These are phyloP conservation scores for Campaea margaritaria DNA, from an alignment of 2,888 invertebrate species.

Conservation along the genomic window DNA sequence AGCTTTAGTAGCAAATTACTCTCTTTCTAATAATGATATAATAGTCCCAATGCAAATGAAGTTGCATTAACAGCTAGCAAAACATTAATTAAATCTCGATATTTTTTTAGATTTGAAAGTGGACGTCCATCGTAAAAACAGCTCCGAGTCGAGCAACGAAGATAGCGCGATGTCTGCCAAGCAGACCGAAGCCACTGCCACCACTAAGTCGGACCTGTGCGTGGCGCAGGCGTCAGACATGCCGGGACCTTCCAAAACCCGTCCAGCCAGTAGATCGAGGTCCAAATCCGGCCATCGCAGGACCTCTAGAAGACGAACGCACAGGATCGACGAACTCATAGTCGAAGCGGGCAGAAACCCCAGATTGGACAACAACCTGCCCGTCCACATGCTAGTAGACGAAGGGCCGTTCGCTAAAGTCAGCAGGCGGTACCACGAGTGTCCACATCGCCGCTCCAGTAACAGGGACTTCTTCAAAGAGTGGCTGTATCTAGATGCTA, in stretches of 20 bases:
- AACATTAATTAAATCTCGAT: not conserved
- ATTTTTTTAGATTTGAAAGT: constrained; percentile 92
- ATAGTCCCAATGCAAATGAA: too few relatives aligned
- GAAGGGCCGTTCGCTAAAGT: constrained; percentile 81
- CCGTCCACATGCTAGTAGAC: constrained; percentile 72
- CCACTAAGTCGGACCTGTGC: constrained; percentile 74
- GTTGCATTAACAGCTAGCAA: too few relatives aligned
- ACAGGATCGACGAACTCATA: constrained; percentile 73
- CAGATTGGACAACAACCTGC: constrained; percentile 62
- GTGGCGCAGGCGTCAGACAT: constrained; percentile 61
- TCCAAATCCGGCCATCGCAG: constrained; percentile 69
- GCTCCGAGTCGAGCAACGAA: constrained; percentile 94
- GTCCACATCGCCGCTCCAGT: constrained; percentile 67
- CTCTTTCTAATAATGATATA: too few relatives aligned
- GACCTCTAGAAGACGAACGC: constrained; percentile 65
- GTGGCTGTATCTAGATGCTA: constrained; percentile 76
- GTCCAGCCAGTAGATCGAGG: constrained; percentile 63
- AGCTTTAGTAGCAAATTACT: too few relatives aligned
- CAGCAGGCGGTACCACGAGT: constrained; percentile 74
- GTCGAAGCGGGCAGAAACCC: constrained; percentile 67
- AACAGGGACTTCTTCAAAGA: constrained; percentile 79
- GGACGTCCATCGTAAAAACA: constrained; percentile 96
- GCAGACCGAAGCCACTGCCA: constrained; percentile 65
- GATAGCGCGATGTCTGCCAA: constrained; percentile 83
- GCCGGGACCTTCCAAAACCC: constrained; percentile 66